Conservation (phyloP, 2,888 invertebrate species). For the Drosophila suboccidentalis region DNA sequence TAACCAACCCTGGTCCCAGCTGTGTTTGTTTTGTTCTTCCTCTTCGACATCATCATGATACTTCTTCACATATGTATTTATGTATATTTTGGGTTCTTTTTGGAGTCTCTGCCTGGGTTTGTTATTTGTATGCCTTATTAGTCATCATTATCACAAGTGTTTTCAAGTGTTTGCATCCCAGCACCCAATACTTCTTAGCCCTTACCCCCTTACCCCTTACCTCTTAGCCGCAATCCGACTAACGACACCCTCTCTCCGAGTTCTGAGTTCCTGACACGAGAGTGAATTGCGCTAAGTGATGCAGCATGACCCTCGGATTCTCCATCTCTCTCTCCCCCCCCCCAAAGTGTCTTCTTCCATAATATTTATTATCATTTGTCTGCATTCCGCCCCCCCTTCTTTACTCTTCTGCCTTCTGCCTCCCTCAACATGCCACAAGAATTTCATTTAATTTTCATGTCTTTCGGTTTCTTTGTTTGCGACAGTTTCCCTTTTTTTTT, state of each 20-base stretch:
- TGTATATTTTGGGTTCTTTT: constrained; percentile 30
- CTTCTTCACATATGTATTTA: constrained; percentile 8
- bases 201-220: not conserved
- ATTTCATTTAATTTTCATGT: constrained; percentile 60
- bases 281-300: constrained; percentile 61
- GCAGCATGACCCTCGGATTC: constrained; percentile 56
- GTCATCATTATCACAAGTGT: constrained; percentile 82
- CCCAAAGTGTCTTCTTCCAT: constrained; percentile 26
- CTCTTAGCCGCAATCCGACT: not conserved
- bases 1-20: constrained; percentile 44
- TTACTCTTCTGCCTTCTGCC: not conserved
- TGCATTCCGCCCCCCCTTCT: constrained; percentile 30
- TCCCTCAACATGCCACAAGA: constrained; percentile 53
- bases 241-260: not conserved
- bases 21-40: constrained; percentile 61
- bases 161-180: constrained; percentile 59
- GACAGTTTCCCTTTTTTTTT: constrained; percentile 25
- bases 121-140: constrained; percentile 74
- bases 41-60: constrained; percentile 9
- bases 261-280: constrained; percentile 7
- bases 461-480: constrained; percentile 41
- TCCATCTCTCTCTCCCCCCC: not conserved
- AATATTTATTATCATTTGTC: constrained; percentile 77
- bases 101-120: constrained; percentile 42
- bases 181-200: not conserved